Conservation (phyloP, 2,888 invertebrate species). For the Lasioglossum lativentre region DNA sequence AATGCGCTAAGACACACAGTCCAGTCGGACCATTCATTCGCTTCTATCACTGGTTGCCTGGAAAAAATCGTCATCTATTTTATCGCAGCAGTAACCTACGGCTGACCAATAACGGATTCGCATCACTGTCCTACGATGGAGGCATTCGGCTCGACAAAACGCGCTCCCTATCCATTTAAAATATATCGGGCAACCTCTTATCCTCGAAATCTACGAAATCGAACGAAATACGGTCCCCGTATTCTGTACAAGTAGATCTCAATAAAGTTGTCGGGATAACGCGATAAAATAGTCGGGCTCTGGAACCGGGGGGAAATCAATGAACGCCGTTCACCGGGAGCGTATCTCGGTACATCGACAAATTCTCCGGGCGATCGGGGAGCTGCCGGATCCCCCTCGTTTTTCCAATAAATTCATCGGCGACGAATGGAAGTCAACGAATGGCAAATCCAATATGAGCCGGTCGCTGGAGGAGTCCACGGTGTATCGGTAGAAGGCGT, state of each 20-base stretch:
- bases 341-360: slow-evolving; percentile 3
- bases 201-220: neutral
- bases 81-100: neutral
- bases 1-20: neutral
- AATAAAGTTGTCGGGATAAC: slow-evolving; percentile 8
- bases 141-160: neutral
- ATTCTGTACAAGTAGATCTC: slow-evolving; percentile 9
- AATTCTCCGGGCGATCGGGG: neutral
- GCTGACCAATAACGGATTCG: neutral
- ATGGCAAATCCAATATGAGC: slow-evolving; percentile 37
- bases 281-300: neutral
- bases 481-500: slow-evolving; percentile 41
- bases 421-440: slow-evolving; percentile 28
- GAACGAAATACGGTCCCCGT: neutral
- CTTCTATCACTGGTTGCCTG: neutral
- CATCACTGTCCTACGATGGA: neutral
- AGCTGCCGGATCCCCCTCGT: neutral
- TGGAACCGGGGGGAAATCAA: slow-evolving; percentile 7
- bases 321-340: slow-evolving; percentile 14
- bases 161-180: neutral
- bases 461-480: slow-evolving; percentile 36
- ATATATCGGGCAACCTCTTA: neutral
- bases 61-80: neutral
- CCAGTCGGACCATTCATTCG: neutral
- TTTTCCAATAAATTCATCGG: slow-evolving; percentile 52